phyloP scores from a whole-genome alignment of 92 coral and sea anemone species.

The Porites cylindrica region DNA sequence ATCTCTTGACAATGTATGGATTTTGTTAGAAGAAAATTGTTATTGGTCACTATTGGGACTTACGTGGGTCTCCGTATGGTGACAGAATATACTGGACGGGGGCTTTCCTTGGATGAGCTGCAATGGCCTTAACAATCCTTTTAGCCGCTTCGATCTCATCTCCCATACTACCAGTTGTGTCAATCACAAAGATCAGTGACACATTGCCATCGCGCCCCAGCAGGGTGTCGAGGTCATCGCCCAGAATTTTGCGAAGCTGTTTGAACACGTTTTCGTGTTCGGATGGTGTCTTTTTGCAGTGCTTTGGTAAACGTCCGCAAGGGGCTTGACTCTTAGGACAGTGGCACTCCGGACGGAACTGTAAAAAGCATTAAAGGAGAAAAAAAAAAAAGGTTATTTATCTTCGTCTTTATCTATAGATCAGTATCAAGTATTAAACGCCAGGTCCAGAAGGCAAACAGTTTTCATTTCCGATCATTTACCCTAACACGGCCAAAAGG shows the following conservation, averaged over 20 bases:
- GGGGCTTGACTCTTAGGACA: constrained; percentile 16
- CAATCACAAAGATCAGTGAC: constrained; percentile 71
- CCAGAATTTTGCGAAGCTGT: constrained; percentile 50
- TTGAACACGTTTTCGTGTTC: constrained; percentile 13
- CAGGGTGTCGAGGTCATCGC: constrained; percentile 48
- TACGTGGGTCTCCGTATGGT: constrained; percentile 81
- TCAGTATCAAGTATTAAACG: neutral
- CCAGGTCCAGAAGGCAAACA: neutral
- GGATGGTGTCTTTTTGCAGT: constrained; percentile 15
- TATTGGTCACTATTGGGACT: neutral
- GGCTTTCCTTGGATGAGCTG: constrained; percentile 56
- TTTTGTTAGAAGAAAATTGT: too few species aligned
- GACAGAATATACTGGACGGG: constrained; percentile 67
- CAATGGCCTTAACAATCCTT: constrained; percentile 66
- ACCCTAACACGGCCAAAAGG: too few species aligned
- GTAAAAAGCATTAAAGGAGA: neutral
- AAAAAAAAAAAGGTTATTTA: too few species aligned
- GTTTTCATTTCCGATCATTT: too few species aligned
- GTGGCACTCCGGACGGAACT: constrained; percentile 23
- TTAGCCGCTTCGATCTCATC: constrained; percentile 75
- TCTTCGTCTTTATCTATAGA: neutral
- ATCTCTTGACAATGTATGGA: too few species aligned
- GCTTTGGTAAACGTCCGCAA: constrained; percentile 9
- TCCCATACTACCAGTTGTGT: constrained; percentile 74
- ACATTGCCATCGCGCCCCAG: constrained; percentile 75